Evolutionary conservation across 2,113 vertebrate genomes (phyloP).

Genomic region (Rhinopithecus roxellana): DNA sequence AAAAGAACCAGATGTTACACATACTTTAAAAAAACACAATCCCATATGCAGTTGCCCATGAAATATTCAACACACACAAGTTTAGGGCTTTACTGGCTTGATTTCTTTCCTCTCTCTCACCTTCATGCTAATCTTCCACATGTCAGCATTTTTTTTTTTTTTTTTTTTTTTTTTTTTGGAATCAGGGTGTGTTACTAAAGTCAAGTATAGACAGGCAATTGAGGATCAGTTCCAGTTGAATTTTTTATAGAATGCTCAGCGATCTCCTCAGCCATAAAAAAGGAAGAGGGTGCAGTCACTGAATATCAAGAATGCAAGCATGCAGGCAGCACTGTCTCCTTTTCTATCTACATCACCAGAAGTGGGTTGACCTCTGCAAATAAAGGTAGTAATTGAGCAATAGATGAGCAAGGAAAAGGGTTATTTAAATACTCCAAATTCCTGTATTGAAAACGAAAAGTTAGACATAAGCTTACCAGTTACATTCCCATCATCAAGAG

Average conservation of each 20-base stretch:
- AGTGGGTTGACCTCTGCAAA: neutral
- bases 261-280: neutral
- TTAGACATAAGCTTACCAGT: neutral
- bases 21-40: constrained; percentile 62
- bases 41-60: constrained; percentile 77
- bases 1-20: constrained; percentile 79
- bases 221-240: constrained; percentile 47
- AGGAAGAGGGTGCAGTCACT: neutral
- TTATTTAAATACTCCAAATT: neutral
- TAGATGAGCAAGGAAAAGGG: neutral
- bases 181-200: constrained; percentile 30
- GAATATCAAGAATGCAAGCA: neutral
- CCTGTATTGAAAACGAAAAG: neutral
- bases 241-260: constrained; percentile 24
- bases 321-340: too few species aligned
- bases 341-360: neutral
- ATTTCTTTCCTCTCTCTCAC: constrained; percentile 71
- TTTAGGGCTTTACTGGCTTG: constrained; percentile 48
- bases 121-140: constrained; percentile 74
- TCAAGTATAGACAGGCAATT: neutral
- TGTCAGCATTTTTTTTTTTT: constrained; percentile 42
- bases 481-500: neutral
- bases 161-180: constrained; percentile 61
- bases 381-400: neutral
- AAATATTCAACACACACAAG: constrained; percentile 77